phyloP scores from a whole-genome alignment of 2,797 vertebrate genomes.

The Gastrophryne carolinensis region DNA sequence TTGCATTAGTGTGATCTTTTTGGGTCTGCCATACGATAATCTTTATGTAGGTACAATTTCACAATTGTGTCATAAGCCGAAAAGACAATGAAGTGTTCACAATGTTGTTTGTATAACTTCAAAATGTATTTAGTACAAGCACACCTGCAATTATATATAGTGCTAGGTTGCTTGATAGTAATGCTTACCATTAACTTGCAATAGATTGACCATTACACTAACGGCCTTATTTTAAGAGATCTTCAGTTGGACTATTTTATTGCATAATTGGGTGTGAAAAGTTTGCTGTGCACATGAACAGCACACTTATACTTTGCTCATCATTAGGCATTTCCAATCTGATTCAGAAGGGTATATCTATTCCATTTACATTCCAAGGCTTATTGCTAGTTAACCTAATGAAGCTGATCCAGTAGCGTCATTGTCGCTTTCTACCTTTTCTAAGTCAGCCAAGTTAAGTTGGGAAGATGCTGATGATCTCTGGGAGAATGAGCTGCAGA shows the following conservation, averaged over 20 bases:
- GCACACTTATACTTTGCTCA: constrained; percentile 10
- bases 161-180: not conserved
- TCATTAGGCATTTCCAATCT: constrained; percentile 33
- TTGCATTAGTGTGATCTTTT: too few relatives aligned
- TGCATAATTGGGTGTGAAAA: constrained; percentile 28
- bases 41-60: too few relatives aligned
- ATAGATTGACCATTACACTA: constrained; percentile 28
- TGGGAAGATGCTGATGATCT: constrained; percentile 44
- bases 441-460: constrained; percentile 45
- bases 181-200: not conserved
- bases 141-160: not conserved
- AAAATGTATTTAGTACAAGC: not conserved
- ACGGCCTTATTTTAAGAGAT: constrained; percentile 1
- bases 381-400: constrained; percentile 51
- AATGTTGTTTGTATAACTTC: too few relatives aligned
- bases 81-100: too few relatives aligned
- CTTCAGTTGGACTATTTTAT: constrained; percentile 29
- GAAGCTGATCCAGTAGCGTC: constrained; percentile 47
- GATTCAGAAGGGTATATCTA: constrained; percentile 27
- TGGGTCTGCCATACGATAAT: too few relatives aligned
- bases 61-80: too few relatives aligned
- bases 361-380: constrained; percentile 40
- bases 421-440: constrained; percentile 44
- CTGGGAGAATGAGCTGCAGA: constrained; percentile 41
- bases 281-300: constrained; percentile 11